A percentile compares a stretch with the other conserved stretches of the same genome.
These are phyloP conservation scores for Megamerina dolium DNA, from an alignment of 2,888 invertebrate species.

Conservation along the genomic window DNA sequence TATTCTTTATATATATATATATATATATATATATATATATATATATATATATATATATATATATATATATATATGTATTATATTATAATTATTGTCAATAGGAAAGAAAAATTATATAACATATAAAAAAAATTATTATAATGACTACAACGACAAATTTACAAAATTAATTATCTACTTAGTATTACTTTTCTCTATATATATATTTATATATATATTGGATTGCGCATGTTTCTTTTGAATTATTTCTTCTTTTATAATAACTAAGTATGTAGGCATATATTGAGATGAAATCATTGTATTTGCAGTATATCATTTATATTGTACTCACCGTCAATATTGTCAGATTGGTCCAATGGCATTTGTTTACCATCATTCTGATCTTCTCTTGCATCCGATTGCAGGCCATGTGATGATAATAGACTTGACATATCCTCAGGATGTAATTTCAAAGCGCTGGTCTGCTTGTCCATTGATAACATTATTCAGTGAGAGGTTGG, in stretches of 20 bases:
- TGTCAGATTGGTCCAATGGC: slow-evolving; percentile 65
- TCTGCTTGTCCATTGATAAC: slow-evolving; percentile 21
- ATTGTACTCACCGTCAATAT: slow-evolving; percentile 67
- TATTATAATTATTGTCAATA: neutral
- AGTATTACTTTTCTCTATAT: too few species aligned
- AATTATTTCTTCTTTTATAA: too few species aligned
- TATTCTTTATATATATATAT: neutral
- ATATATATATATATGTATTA: neutral
- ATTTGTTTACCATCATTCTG: slow-evolving; percentile 52
- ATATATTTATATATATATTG: too few species aligned
- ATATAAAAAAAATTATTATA: too few species aligned
- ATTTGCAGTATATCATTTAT: too few species aligned
- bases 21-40: slow-evolving; percentile 5
- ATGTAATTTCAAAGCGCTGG: slow-evolving; percentile 44
- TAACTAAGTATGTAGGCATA: too few species aligned
- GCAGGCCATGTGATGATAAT: slow-evolving; percentile 57
- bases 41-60: neutral
- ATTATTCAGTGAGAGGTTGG: too few species aligned
- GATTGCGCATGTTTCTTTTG: too few species aligned
- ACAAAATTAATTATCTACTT: too few species aligned
- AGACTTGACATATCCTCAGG: slow-evolving; percentile 60
- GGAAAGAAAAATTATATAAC: neutral
- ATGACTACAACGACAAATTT: too few species aligned
- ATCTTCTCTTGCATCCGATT: slow-evolving; percentile 54
- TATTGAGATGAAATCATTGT: too few species aligned